These are phyloP conservation scores for Drosophila kokeensis DNA, from an alignment of 2,888 invertebrate species.

Conservation along the genomic window DNA sequence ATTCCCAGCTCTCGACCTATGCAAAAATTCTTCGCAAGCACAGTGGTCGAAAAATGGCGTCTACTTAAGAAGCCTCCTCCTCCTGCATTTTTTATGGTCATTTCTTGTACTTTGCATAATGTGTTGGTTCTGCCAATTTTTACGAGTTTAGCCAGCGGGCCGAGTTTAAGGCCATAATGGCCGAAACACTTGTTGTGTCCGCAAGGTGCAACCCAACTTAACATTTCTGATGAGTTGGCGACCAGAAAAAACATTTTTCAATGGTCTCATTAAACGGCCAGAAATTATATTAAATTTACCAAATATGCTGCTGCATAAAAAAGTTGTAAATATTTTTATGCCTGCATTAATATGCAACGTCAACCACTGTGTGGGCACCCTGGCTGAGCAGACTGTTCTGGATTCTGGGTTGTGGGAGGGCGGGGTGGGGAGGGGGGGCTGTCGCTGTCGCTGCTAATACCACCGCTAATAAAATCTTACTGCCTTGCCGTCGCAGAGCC, in stretches of 20 bases:
- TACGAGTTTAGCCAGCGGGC: constrained; percentile 46
- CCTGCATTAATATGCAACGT: constrained; percentile 80
- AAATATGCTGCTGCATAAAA: constrained; percentile 73
- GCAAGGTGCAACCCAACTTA: constrained; percentile 30
- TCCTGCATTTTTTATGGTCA: constrained; percentile 45
- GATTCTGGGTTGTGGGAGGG: not conserved
- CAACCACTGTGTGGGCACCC: constrained; percentile 64
- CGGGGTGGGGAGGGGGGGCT: constrained; percentile 1
- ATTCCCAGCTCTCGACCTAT: constrained; percentile 41
- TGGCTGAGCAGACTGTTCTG: not conserved
- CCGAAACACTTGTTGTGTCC: constrained; percentile 71
- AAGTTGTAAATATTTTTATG: constrained; percentile 80
- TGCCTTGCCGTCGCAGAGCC: constrained; percentile 72
- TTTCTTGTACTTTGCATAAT: constrained; percentile 72
- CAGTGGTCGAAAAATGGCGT: constrained; percentile 51
- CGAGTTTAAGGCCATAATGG: constrained; percentile 59
- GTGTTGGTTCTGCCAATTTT: constrained; percentile 71
- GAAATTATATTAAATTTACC: constrained; percentile 79
- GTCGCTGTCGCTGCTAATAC: constrained; percentile 77
- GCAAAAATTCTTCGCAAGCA: constrained; percentile 50
- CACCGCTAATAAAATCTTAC: constrained; percentile 82
- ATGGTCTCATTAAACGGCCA: constrained; percentile 79
- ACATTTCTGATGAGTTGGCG: constrained; percentile 59
- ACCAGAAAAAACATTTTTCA: constrained; percentile 58
- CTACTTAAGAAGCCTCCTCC: constrained; percentile 1